These are phyloP conservation scores for Sinotaia quadrata DNA, from an alignment of 2,888 invertebrate species.

Conservation along the genomic window DNA sequence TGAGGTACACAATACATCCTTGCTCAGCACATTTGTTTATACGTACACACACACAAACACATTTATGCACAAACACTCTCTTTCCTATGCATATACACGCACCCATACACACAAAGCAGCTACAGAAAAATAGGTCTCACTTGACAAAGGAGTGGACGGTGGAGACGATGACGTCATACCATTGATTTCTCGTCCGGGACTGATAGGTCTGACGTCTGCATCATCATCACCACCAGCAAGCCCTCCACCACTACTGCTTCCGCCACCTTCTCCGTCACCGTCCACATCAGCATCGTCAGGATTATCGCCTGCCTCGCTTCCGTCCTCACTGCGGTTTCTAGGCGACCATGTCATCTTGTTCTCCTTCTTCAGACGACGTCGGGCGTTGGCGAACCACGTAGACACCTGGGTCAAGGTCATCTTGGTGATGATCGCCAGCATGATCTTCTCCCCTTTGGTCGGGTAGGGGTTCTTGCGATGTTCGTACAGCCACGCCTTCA, in stretches of 20 bases:
- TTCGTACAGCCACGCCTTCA: conserved; percentile 97
- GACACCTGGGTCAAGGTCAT: conserved; percentile 85
- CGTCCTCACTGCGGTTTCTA: conserved; percentile 78
- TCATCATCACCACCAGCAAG: not conserved
- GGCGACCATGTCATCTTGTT: conserved; percentile 99
- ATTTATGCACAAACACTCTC: not conserved
- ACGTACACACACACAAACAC: not conserved
- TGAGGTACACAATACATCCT: no score
- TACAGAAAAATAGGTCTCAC: no score
- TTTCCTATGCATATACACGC: not conserved
- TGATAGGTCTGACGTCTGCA: conserved; percentile 14
- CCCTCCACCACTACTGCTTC: conserved; percentile 45
- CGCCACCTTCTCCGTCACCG: conserved; percentile 65
- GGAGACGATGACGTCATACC: conserved; percentile 18
- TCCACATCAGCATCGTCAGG: conserved; percentile 59
- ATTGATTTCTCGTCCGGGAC: conserved; percentile 14
- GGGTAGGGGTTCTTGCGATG: conserved; percentile 97
- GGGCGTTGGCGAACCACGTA: conserved; percentile 86
- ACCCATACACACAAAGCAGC: conserved; percentile 1
- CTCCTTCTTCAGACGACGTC: conserved; percentile 93
- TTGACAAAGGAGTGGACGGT: conserved; percentile 18
- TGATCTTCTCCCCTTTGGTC: conserved; percentile 95
- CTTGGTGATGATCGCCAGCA: conserved; percentile 95
- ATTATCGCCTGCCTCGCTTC: conserved; percentile 69
- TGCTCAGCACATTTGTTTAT: no score